Evolutionary conservation across 2,888 invertebrate species (phyloP).

Genomic region (Leucophenga maculata): DNA sequence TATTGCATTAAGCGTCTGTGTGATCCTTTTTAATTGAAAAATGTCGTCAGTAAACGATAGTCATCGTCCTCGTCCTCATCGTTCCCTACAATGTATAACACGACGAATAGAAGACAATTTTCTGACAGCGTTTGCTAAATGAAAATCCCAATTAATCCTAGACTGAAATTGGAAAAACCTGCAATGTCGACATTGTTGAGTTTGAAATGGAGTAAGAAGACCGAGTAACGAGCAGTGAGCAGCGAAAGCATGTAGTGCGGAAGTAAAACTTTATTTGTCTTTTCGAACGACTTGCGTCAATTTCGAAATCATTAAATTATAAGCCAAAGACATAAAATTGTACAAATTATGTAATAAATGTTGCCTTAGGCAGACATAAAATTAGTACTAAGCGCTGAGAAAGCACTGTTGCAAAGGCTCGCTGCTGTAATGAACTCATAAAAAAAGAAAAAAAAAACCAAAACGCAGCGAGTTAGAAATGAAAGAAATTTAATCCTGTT

Average conservation of each 20-base stretch:
- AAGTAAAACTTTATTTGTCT: not conserved
- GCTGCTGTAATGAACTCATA: conserved; percentile 37
- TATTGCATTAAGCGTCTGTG: conserved; percentile 61
- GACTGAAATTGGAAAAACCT: conserved; percentile 68
- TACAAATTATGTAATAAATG: conserved; percentile 64
- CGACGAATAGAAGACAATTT: conserved; percentile 28
- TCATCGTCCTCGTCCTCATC: not conserved
- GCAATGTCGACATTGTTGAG: conserved; percentile 37
- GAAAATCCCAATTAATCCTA: conserved; percentile 66
- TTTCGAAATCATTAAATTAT: conserved; percentile 12
- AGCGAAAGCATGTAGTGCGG: not conserved
- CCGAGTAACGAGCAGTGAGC: too few species aligned
- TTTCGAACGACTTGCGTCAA: conserved; percentile 14
- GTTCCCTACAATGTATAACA: not conserved
- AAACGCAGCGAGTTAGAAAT: conserved; percentile 11
- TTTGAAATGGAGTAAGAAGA: conserved; percentile 30
- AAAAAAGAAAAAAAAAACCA: too few species aligned
- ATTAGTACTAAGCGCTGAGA: conserved; percentile 58
- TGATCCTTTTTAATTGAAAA: conserved; percentile 68
- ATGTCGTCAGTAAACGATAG: conserved; percentile 59
- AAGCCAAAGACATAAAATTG: conserved; percentile 49
- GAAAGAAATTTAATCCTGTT: conserved; percentile 54
- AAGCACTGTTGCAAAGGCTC: conserved; percentile 52
- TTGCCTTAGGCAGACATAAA: conserved; percentile 52
- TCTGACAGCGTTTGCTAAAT: conserved; percentile 14